Evolutionary conservation across 2,113 vertebrate genomes (phyloP).

Genomic region (Mola mola): DNA sequence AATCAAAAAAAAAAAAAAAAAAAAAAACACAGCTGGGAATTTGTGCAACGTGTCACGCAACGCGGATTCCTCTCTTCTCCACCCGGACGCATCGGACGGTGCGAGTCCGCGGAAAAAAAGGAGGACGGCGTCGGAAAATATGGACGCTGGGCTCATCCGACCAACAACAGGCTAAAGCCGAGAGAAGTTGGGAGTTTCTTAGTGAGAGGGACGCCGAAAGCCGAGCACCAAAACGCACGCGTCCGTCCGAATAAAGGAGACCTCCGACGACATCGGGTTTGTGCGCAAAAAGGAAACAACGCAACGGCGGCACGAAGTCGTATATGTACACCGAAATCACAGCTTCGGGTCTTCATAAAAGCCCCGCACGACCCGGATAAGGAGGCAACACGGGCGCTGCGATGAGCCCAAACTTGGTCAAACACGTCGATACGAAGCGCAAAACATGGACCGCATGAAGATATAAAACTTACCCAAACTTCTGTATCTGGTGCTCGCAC

Average conservation of each 20-base stretch:
- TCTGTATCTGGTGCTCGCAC: slow-evolving; percentile 57
- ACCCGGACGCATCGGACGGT: no score
- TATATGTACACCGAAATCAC: slow-evolving; percentile 17
- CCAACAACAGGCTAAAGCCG: slow-evolving; percentile 57
- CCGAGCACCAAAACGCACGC: neutral
- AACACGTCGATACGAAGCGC: slow-evolving; percentile 13
- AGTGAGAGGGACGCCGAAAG: neutral
- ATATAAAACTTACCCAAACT: slow-evolving; percentile 74
- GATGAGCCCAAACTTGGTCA: neutral
- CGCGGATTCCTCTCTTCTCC: neutral
- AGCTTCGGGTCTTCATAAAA: no score
- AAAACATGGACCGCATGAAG: slow-evolving; percentile 50
- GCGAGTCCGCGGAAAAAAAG: neutral
- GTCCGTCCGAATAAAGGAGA: neutral
- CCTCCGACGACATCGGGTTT: no score
- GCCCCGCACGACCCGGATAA: no score
- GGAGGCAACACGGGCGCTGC: no score
- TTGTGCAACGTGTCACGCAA: slow-evolving; percentile 26
- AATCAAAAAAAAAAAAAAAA: no score
- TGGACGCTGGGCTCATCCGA: slow-evolving; percentile 40
- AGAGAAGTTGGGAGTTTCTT: slow-evolving; percentile 26
- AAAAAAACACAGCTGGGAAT: neutral
- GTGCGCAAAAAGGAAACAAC: no score
- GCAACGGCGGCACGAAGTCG: neutral
- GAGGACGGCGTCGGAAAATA: slow-evolving; percentile 17